Evolutionary conservation across 2,888 invertebrate genomes (phyloP).

Genomic region (Athalia cordata): DNA sequence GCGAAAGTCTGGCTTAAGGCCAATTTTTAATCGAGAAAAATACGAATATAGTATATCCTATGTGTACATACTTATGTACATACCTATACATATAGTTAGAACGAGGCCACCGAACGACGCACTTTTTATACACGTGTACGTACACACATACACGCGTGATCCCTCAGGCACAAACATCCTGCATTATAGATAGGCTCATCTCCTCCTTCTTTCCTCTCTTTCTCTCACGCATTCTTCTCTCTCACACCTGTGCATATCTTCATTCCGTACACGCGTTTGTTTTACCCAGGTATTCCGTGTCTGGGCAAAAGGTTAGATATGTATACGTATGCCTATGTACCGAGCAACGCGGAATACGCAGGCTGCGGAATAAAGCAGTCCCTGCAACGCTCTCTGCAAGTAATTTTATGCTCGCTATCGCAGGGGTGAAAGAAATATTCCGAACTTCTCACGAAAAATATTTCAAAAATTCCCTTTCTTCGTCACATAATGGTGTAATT

Average conservation of each 20-base stretch:
- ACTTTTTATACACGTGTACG: neutral
- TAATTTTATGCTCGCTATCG: no score
- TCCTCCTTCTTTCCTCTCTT: neutral
- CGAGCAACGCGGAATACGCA: neutral
- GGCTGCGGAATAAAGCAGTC: neutral
- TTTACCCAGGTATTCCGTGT: neutral
- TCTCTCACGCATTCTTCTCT: neutral
- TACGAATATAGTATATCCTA: no score
- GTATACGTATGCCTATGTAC: neutral
- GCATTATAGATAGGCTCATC: neutral
- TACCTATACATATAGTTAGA: no score
- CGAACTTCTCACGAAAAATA: no score
- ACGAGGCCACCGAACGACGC: no score
- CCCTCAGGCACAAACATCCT: conserved; percentile 10
- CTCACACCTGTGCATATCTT: conserved; percentile 6
- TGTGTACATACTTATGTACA: no score
- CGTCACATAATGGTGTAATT: no score
- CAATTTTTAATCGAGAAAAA: no score
- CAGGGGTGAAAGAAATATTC: neutral
- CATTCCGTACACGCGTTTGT: conserved; percentile 23
- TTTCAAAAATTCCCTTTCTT: no score
- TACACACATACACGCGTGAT: conserved; percentile 4
- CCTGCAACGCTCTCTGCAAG: neutral
- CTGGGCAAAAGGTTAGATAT: neutral
- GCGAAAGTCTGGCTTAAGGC: no score